Evolutionary conservation across 2,113 vertebrate species (phyloP).

Genomic region (Coptodon bakossiorum): DNA sequence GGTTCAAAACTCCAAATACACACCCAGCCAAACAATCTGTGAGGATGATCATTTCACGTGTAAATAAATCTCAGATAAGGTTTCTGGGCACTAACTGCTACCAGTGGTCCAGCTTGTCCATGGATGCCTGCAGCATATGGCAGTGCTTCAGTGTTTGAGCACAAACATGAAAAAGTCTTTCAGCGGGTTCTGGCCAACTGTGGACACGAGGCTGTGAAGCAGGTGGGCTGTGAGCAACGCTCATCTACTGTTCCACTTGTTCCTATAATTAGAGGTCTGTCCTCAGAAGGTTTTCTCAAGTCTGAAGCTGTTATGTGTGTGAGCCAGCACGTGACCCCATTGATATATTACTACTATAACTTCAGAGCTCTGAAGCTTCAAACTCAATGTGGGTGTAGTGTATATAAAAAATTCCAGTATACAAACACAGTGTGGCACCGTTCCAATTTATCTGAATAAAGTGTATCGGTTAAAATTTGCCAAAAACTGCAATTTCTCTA

Average conservation of each 20-base stretch:
- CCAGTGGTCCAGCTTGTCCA: neutral
- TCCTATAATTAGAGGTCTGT: slow-evolving; percentile 3
- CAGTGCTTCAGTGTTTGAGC: neutral
- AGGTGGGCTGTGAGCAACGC: neutral
- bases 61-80: neutral
- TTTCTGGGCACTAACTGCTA: neutral
- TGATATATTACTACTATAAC: neutral
- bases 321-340: neutral
- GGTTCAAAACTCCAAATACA: neutral
- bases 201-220: neutral
- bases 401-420: neutral
- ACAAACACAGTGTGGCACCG: neutral
- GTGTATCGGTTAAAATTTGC: neutral
- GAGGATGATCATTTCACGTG: neutral
- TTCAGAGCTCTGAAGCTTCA: neutral
- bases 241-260: slow-evolving; percentile 1
- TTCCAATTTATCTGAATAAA: neutral
- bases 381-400: accelerated
- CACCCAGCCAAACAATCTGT: neutral
- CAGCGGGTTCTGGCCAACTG: neutral
- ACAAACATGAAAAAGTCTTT: neutral
- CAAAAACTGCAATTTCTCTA: neutral
- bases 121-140: neutral
- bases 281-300: neutral
- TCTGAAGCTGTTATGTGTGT: neutral